Evolutionary conservation across 2,888 invertebrate species (phyloP).

Genomic region (Polyommatus icarus): DNA sequence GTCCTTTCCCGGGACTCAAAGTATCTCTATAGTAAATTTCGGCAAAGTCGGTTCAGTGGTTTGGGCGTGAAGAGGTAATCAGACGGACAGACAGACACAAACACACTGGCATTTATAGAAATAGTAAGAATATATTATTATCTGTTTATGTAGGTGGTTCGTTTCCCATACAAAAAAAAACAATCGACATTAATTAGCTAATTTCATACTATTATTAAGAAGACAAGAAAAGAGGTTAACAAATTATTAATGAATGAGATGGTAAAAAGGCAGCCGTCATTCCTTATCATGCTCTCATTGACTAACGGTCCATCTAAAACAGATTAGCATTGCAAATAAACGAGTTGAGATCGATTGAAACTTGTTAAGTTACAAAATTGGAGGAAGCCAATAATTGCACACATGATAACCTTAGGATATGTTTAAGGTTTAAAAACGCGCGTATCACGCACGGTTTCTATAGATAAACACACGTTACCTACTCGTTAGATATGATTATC

Average conservation of each 20-base stretch:
- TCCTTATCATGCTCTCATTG: not conserved
- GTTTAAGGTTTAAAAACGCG: not conserved
- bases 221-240: too few relatives aligned
- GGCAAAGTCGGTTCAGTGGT: too few relatives aligned
- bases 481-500: not conserved
- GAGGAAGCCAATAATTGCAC: not conserved
- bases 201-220: too few relatives aligned
- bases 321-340: constrained; percentile 4
- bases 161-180: too few relatives aligned
- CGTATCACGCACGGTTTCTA: not conserved
- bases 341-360: not conserved
- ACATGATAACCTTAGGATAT: not conserved
- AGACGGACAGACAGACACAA: too few relatives aligned
- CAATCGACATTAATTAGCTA: too few relatives aligned
- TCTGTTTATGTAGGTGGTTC: too few relatives aligned
- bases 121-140: too few relatives aligned
- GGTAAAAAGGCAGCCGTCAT: not conserved
- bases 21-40: too few relatives aligned
- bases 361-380: not conserved
- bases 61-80: too few relatives aligned
- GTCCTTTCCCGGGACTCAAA: too few relatives aligned
- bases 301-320: constrained; percentile 9
- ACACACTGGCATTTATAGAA: too few relatives aligned
- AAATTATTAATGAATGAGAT: not conserved
- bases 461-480: not conserved